Base-by-base conservation (phyloP, 2,888 invertebrate genomes). In the Cryptus viduatorius region DNA sequence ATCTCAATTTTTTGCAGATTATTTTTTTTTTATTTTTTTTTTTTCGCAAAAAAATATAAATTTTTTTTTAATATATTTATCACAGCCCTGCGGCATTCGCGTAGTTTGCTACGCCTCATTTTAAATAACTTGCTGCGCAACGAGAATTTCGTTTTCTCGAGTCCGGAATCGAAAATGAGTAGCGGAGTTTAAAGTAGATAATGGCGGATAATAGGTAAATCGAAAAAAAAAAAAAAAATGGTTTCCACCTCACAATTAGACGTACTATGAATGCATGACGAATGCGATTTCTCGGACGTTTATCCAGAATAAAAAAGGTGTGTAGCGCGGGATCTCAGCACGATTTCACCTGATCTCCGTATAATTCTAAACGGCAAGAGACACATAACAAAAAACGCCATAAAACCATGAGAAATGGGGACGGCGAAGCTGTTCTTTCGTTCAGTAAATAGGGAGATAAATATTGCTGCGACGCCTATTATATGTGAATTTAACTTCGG, bases 401-500 rank as follows among this genome's bases (percentile, higher is more conserved):
- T 4, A 61, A 61, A 14, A 31, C 31, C 8, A 14, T 29, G n/a
- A 61, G 12, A n/a, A 7, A n/a, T n/a, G 29, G 56, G 24, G 24
- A 61, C 29, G 14, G 31, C 61, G 3, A 24, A 29, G 10, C 31
- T 61, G 61, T n/a, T 61, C n/a, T 31, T 29, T 61, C 14, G 37
- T 37, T 61, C 37, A 29, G 29, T 19, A 61, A 12, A 8, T n/a
- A 29, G 31, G 24, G 24, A 68, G 19, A 50, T 50, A n/a, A 31
- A 50, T 69, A 50, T 69, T 29, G 48, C 50, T 69, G 16, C 4
- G 10, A 61, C 31, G 29, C 61, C 37, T 16, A 24, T 72, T 24
- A n/a, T 72, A 37, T 59, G 19, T 19, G n/a, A 59, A 72, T 24
- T 14, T 42, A 12, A 59, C 59, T 44, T 37, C 42, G 14, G 44